Percentiles rank a stretch among this genome's conserved stretches.
Conservation (phyloP, 2,797 vertebrate genomes). For the Falco naumanni region DNA sequence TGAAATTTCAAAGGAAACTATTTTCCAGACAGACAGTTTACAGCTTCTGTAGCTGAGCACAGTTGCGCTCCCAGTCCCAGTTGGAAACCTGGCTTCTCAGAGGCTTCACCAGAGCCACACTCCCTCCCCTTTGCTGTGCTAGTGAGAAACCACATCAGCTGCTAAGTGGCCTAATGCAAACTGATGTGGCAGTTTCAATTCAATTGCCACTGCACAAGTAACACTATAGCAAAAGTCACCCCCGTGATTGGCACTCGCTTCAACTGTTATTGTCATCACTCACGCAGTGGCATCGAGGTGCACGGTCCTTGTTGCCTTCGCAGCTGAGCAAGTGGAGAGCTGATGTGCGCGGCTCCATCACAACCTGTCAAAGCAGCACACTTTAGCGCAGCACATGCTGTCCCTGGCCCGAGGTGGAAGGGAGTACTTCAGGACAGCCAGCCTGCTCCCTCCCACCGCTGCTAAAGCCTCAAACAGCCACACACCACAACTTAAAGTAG, state of each 20-base stretch:
- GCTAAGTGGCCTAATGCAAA: conserved; percentile 37
- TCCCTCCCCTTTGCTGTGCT: neutral
- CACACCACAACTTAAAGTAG: accelerated
- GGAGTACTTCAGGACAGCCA: neutral
- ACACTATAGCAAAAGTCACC: neutral
- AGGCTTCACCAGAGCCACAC: neutral
- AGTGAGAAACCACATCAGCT: conserved; percentile 1
- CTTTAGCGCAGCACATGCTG: neutral
- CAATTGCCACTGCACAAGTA: conserved; percentile 30
- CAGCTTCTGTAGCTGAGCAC: neutral
- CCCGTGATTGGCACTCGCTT: neutral
- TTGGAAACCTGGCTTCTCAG: neutral
- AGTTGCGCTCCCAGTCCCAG: neutral
- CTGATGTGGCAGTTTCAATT: conserved; percentile 45
- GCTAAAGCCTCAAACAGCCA: neutral
- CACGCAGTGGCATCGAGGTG: neutral
- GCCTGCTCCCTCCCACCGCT: neutral
- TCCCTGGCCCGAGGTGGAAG: neutral
- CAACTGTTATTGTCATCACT: neutral
- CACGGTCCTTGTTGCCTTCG: accelerated
- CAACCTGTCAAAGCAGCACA: neutral
- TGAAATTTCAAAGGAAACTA: neutral
- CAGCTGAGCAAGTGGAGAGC: neutral
- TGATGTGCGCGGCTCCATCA: accelerated
- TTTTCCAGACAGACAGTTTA: neutral